Conservation (phyloP, 1,140 invertebrate genomes). For the Rhyacophila brunnea region DNA sequence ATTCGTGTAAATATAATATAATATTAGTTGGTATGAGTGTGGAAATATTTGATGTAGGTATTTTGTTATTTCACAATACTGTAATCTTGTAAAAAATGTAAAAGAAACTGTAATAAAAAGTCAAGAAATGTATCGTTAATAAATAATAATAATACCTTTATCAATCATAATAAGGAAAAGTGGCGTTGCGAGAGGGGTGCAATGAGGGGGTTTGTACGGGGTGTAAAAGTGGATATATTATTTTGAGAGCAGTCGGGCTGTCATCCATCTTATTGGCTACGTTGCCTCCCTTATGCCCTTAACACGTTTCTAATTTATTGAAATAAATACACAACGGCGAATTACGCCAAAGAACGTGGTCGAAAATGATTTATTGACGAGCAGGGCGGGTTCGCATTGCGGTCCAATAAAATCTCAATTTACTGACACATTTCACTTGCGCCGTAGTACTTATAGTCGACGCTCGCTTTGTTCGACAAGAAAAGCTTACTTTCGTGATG, state of each 20-base stretch:
- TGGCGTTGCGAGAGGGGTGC: slow-evolving; percentile 12
- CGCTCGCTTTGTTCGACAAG: too few relatives aligned
- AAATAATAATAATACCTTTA: slow-evolving; percentile 32
- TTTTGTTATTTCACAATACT: too few relatives aligned
- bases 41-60: too few relatives aligned
- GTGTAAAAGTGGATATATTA: slow-evolving; percentile 18
- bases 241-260: slow-evolving; percentile 21
- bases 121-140: slow-evolving; percentile 19
- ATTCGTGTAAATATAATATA: too few relatives aligned
- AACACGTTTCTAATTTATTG: slow-evolving; percentile 22
- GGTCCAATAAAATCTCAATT: too few relatives aligned
- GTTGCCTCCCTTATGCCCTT: background rate
- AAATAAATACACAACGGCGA: slow-evolving; percentile 17
- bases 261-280: slow-evolving; percentile 28
- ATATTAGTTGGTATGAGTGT: too few relatives aligned
- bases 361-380: slow-evolving; percentile 12
- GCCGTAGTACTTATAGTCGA: too few relatives aligned
- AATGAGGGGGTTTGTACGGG: background rate
- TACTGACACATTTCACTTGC: too few relatives aligned
- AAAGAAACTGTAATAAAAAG: too few relatives aligned
- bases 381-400: too few relatives aligned
- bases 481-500: too few relatives aligned
- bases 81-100: too few relatives aligned
- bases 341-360: background rate
- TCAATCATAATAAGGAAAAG: slow-evolving; percentile 34